A percentile compares a stretch with the other conserved stretches of the same genome.
Conservation (phyloP, 2,113 vertebrate genomes). For the Ptilonorhynchus violaceus region DNA sequence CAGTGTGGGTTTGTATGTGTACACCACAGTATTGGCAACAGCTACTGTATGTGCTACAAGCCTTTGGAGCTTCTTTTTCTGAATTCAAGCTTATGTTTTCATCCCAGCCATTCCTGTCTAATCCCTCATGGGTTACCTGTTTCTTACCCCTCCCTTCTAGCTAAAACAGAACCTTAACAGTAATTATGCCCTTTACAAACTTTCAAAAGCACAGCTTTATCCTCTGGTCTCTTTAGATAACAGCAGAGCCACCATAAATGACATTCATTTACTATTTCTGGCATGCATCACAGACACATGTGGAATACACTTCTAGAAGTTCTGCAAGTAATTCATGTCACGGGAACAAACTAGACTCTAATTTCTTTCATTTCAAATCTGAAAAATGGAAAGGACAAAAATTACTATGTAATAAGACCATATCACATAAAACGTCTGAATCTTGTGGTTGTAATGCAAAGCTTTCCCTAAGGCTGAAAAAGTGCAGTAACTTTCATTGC, state of each 20-base stretch:
- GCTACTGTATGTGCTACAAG: background rate
- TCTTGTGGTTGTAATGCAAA: background rate
- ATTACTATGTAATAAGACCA: background rate
- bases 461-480: background rate
- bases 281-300: constrained; percentile 12
- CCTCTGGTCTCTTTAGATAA: background rate
- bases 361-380: background rate
- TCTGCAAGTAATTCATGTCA: background rate
- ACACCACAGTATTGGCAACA: background rate
- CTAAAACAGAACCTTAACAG: background rate
- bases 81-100: background rate
- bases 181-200: background rate
- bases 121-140: background rate
- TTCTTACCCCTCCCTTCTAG: background rate
- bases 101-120: background rate
- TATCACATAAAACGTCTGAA: background rate
- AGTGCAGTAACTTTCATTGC: background rate
- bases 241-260: constrained; percentile 9
- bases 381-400: background rate
- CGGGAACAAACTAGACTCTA: background rate
- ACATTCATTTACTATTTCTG: constrained; percentile 30
- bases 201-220: constrained; percentile 5
- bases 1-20: background rate
- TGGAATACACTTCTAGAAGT: background rate
- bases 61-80: background rate